phyloP scores from a whole-genome alignment of 2,797 vertebrate genomes.

The Oceanodroma leucorhoa region DNA sequence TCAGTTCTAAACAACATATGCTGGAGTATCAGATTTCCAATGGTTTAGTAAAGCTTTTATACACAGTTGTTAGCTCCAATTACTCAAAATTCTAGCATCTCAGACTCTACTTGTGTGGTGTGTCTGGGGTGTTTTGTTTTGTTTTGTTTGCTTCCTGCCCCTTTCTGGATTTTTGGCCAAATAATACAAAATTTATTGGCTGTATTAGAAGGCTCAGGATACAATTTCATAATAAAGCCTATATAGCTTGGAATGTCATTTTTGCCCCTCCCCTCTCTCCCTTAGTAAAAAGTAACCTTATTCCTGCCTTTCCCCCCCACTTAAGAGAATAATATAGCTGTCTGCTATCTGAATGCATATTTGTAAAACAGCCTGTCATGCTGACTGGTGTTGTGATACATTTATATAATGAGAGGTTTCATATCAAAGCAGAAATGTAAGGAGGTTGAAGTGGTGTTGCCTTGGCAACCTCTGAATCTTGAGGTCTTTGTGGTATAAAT shows the following conservation, averaged over 20 bases:
- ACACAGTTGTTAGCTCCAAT: neutral
- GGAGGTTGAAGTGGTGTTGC: constrained; percentile 43
- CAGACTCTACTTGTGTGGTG: neutral
- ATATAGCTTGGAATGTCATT: neutral
- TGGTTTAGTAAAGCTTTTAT: neutral
- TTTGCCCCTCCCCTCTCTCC: neutral
- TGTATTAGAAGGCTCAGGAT: neutral
- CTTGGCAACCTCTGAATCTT: constrained; percentile 52
- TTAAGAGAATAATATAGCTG: neutral
- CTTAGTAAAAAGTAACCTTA: neutral
- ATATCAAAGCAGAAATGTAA: constrained; percentile 22
- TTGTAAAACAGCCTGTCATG: constrained; percentile 21
- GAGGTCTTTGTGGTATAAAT: constrained; percentile 33
- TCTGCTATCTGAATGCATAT: neutral
- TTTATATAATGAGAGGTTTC: constrained; percentile 42
- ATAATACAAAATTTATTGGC: neutral
- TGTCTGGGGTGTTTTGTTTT: neutral
- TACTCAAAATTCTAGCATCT: neutral
- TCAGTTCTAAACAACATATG: neutral
- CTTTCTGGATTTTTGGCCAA: neutral
- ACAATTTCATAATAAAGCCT: neutral
- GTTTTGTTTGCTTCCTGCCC: neutral
- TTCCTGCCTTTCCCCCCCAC: neutral
- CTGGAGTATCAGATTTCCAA: neutral
- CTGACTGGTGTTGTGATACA: constrained; percentile 18